These are phyloP conservation scores for Phthorimaea operculella DNA, from an alignment of 1,140 invertebrate genomes.

Conservation along the genomic window DNA sequence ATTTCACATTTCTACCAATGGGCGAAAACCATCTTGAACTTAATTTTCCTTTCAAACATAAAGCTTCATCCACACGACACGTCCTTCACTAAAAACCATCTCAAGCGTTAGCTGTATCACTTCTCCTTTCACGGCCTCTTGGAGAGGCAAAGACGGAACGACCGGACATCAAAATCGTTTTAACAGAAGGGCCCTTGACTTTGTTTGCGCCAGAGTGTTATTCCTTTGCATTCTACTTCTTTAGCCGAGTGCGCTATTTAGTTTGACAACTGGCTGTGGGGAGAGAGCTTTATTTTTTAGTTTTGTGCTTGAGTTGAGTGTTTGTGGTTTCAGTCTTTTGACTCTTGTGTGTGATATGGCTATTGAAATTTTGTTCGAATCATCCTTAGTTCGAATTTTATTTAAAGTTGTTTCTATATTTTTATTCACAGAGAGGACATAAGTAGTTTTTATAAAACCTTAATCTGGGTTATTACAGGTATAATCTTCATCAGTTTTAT, in stretches of 20 bases:
- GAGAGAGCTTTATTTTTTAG: neutral
- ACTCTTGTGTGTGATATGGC: no score
- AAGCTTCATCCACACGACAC: neutral
- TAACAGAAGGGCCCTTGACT: neutral
- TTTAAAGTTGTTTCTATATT: no score
- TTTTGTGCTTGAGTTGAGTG: neutral
- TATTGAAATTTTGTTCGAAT: no score
- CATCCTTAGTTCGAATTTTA: no score
- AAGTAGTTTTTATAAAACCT: no score
- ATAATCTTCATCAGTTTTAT: no score
- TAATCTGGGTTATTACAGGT: no score
- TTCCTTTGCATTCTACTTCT: neutral
- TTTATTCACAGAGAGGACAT: no score
- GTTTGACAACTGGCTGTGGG: neutral
- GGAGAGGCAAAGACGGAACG: neutral
- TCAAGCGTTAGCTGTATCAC: neutral
- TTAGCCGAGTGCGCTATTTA: neutral
- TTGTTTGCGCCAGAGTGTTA: neutral
- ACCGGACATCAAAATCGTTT: neutral
- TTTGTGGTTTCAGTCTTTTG: neutral
- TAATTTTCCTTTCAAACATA: neutral
- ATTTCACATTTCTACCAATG: no score
- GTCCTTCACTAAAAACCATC: neutral
- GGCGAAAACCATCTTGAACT: neutral
- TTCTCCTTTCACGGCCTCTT: neutral